These are phyloP conservation scores for Drosophila arizonae DNA, from an alignment of 1,140 invertebrate species.

Conservation along the genomic window DNA sequence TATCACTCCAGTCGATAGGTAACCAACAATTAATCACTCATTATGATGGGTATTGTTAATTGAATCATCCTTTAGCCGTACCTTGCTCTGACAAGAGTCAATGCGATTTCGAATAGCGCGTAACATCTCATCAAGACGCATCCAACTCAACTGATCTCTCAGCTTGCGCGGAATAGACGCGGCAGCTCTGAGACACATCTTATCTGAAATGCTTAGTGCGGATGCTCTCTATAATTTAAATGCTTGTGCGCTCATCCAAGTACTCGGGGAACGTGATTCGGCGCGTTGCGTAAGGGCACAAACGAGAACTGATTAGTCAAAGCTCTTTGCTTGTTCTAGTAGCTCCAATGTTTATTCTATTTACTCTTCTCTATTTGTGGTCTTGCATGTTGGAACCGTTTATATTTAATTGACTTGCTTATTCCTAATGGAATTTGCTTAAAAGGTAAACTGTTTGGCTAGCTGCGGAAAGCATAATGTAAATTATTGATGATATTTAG, in stretches of 20 bases:
- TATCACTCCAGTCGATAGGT: background rate
- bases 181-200: constrained; percentile 9
- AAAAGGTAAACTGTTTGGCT: background rate
- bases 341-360: background rate
- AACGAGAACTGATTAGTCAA: constrained; percentile 3
- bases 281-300: background rate
- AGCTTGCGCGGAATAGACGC: constrained; percentile 1
- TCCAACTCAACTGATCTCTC: constrained; percentile 21
- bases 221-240: constrained; percentile 10
- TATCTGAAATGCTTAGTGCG: constrained; percentile 10
- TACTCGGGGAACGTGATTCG: background rate
- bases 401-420: constrained; percentile 2
- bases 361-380: background rate
- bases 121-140: constrained; percentile 23
- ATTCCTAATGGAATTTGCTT: constrained; percentile 6
- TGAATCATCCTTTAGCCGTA: background rate
- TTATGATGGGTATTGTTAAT: no score
- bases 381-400: background rate
- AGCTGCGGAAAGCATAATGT: background rate
- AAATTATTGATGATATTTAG: no score
- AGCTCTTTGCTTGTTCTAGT: background rate
- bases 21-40: background rate
- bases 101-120: constrained; percentile 9
- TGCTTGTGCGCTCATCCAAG: background rate
- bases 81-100: constrained; percentile 2